phyloP scores from a whole-genome alignment of 2,888 invertebrate genomes.

The Tachystola acroxantha region DNA sequence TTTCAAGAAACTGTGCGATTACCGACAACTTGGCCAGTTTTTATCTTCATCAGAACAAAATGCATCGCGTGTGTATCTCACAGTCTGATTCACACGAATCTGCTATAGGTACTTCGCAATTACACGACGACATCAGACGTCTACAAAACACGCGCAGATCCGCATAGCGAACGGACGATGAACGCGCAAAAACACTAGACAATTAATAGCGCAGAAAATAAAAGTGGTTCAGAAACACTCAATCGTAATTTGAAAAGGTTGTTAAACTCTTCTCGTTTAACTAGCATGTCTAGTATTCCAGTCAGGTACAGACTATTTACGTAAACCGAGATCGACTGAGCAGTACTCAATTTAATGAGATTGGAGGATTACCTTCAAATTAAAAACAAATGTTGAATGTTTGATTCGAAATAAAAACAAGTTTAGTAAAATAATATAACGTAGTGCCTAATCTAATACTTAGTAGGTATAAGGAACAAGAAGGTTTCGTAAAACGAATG shows the following conservation, averaged over 20 bases:
- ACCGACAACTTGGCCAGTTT: background rate
- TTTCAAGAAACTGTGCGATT: constrained; percentile 6
- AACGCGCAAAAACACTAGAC: constrained; percentile 11
- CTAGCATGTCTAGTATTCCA: background rate
- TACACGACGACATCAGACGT: constrained; percentile 28
- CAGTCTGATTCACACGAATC: constrained; percentile 65
- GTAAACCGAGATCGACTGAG: no score
- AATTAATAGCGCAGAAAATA: constrained; percentile 41
- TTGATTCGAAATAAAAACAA: no score
- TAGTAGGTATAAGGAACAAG: no score
- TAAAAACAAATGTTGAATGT: no score
- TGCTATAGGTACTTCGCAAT: constrained; percentile 24
- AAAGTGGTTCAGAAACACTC: constrained; percentile 20
- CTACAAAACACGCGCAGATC: constrained; percentile 36
- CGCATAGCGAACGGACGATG: constrained; percentile 38
- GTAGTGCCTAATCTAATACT: no score
- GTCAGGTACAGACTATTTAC: background rate
- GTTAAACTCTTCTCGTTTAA: background rate
- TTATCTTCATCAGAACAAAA: background rate
- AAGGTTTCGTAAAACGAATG: no score
- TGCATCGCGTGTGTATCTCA: constrained; percentile 47
- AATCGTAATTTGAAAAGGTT: background rate
- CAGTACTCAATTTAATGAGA: no score
- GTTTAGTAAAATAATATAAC: no score
- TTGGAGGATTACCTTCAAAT: no score